These are phyloP conservation scores for Eufriesea mexicana DNA, from an alignment of 1,140 invertebrate species.

Conservation along the genomic window DNA sequence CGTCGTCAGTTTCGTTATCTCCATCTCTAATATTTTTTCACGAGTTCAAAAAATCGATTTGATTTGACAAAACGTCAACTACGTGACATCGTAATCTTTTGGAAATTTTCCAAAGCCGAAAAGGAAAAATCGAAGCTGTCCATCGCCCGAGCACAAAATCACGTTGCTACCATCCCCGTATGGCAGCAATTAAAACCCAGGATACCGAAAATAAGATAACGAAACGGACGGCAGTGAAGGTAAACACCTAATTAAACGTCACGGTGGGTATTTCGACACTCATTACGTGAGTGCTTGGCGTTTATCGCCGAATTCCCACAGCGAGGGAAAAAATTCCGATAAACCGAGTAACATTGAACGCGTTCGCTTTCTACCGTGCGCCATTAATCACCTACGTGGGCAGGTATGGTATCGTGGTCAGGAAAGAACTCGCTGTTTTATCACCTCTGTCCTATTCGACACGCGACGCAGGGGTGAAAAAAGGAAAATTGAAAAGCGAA, in stretches of 20 bases:
- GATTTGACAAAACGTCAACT: too few relatives aligned
- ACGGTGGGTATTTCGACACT: neutral
- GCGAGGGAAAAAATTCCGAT: slow-evolving; percentile 7
- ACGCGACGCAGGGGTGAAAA: neutral
- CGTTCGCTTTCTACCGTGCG: neutral
- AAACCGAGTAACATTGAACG: neutral
- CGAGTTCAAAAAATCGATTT: too few relatives aligned
- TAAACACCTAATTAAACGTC: slow-evolving; percentile 9
- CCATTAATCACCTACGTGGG: slow-evolving; percentile 30
- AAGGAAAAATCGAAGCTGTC: too few relatives aligned
- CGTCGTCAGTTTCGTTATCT: too few relatives aligned
- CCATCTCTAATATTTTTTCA: too few relatives aligned
- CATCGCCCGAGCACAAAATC: too few relatives aligned
- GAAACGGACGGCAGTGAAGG: too few relatives aligned
- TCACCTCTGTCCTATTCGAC: slow-evolving; percentile 9
- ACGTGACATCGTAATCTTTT: too few relatives aligned
- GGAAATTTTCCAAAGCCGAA: too few relatives aligned
- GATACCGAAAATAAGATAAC: too few relatives aligned
- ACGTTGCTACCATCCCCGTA: too few relatives aligned
- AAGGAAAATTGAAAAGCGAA: neutral
- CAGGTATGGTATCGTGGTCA: neutral
- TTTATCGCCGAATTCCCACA: slow-evolving; percentile 31
- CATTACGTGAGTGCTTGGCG: neutral
- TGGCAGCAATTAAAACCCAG: too few relatives aligned
- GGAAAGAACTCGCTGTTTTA: slow-evolving; percentile 29